Evolutionary conservation across 2,113 vertebrate species (phyloP).

Genomic region (Aegithalos caudatus): DNA sequence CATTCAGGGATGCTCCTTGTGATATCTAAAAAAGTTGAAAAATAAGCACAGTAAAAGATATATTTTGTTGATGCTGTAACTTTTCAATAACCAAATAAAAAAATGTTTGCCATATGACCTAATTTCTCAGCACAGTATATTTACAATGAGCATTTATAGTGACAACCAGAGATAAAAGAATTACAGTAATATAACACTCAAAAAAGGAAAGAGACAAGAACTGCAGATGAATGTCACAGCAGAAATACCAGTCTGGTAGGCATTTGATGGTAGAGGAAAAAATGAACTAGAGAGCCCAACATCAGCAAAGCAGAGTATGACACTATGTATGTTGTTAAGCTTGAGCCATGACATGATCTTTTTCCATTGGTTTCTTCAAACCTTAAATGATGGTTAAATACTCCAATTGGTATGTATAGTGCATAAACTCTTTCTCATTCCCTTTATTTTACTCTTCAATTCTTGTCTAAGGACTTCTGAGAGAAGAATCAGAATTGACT

Average conservation of each 20-base stretch:
- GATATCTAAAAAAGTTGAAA: conserved; percentile 70
- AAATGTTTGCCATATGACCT: neutral
- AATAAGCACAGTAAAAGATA: neutral
- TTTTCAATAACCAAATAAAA: neutral
- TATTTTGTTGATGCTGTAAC: neutral
- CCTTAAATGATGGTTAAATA: neutral
- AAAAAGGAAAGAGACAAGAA: neutral
- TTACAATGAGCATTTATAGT: neutral
- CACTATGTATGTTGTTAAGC: neutral
- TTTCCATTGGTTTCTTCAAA: neutral
- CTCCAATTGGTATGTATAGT: neutral
- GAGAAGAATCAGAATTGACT: neutral
- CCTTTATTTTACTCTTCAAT: neutral
- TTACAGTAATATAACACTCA: neutral
- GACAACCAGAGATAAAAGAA: neutral
- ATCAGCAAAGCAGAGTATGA: neutral
- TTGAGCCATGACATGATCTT: neutral
- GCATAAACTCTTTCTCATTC: neutral
- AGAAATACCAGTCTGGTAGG: neutral
- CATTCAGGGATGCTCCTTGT: conserved; percentile 68
- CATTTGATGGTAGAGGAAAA: neutral
- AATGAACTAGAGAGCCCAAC: neutral
- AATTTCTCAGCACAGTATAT: neutral
- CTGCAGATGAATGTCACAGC: neutral
- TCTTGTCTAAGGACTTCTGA: neutral